Conservation (phyloP, 2,797 vertebrate genomes). For the Cuniculus paca region DNA sequence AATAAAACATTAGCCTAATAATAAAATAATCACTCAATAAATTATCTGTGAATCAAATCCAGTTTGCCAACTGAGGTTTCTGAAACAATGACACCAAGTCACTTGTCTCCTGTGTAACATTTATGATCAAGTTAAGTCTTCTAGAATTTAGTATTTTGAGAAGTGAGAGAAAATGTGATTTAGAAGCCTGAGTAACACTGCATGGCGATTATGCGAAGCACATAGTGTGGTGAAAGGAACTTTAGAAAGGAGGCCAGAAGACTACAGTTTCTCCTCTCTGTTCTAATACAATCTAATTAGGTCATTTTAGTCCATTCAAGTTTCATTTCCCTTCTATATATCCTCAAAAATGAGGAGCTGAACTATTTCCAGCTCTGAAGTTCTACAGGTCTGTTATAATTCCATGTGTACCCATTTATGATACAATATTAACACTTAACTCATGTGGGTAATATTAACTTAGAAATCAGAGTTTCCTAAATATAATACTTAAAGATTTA, state of each 20-base stretch:
- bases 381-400: neutral
- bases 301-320: neutral
- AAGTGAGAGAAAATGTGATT: slow-evolving; percentile 19
- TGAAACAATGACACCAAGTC: slow-evolving; percentile 54
- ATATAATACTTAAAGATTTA: neutral
- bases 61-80: slow-evolving; percentile 69
- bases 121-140: slow-evolving; percentile 57
- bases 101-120: slow-evolving; percentile 61
- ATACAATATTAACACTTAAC: neutral
- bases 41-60: slow-evolving; percentile 66
- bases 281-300: neutral
- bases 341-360: neutral
- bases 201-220: neutral
- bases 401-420: neutral
- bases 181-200: neutral
- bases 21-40: slow-evolving; percentile 75
- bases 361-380: neutral
- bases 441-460: neutral
- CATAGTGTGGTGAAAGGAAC: neutral
- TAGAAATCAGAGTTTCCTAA: slow-evolving; percentile 41
- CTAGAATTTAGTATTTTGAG: slow-evolving; percentile 48
- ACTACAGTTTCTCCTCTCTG: neutral
- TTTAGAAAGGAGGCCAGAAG: neutral
- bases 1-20: slow-evolving; percentile 76
- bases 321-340: neutral